Percentiles rank a stretch among this genome's conserved stretches.
phyloP scores from a whole-genome alignment of 2,888 invertebrate species.

The Scrobipalpa atriplicella region DNA sequence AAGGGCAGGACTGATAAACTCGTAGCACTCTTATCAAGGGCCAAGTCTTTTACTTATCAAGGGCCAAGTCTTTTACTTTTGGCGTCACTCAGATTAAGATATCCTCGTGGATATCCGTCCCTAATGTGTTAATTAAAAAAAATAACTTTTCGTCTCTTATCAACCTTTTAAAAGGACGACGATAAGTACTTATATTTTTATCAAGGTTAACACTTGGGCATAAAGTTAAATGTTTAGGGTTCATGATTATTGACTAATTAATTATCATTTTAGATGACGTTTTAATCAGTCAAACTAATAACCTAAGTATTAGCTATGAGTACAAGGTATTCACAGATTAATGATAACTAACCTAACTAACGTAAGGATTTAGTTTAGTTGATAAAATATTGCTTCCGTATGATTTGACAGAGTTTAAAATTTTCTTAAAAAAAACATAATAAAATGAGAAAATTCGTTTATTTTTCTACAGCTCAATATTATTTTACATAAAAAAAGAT shows the following conservation, averaged over 20 bases:
- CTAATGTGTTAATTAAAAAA: constrained; percentile 81
- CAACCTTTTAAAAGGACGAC: constrained; percentile 71
- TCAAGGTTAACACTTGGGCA: constrained; percentile 73
- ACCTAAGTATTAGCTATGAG: not conserved
- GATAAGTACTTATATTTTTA: constrained; percentile 63
- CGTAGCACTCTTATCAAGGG: constrained; percentile 73
- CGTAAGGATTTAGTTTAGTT: too few relatives aligned
- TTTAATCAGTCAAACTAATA: not conserved
- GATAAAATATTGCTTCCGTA: too few relatives aligned
- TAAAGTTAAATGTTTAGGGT: constrained; percentile 52
- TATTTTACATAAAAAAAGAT: not conserved
- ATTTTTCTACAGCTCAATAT: not conserved
- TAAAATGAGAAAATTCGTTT: too few relatives aligned
- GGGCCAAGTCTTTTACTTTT: constrained; percentile 66
- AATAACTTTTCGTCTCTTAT: constrained; percentile 68
- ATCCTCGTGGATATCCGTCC: constrained; percentile 72
- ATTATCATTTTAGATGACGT: not conserved
- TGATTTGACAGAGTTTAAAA: too few relatives aligned
- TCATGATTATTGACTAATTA: constrained; percentile 24
- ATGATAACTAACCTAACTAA: too few relatives aligned
- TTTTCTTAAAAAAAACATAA: too few relatives aligned
- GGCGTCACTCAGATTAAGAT: constrained; percentile 81
- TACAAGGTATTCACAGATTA: too few relatives aligned
- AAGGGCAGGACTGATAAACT: constrained; percentile 68
- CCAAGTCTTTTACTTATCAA: constrained; percentile 35